A percentile compares a stretch with the other conserved stretches of the same genome.
Conservation (phyloP, 1,140 invertebrate species). For the Psilanteris sp. region DNA sequence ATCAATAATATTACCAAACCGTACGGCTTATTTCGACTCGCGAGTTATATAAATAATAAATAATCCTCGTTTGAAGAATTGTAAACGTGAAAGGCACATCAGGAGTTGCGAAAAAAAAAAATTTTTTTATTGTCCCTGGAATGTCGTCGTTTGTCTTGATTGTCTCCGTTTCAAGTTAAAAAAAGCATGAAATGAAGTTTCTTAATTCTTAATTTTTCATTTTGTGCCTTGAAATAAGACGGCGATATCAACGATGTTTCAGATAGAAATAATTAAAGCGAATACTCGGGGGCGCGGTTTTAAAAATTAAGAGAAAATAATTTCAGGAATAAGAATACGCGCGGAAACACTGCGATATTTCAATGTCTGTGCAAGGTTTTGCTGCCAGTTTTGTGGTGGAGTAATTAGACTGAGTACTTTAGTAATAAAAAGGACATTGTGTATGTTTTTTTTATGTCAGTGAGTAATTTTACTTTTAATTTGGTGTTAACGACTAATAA, state of each 20-base stretch:
- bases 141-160: constrained; percentile 20
- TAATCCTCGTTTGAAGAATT: no score
- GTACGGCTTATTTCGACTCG: no score
- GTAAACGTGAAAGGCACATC: no score
- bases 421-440: constrained; percentile 12
- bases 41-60: no score
- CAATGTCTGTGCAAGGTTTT: not conserved
- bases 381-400: not conserved
- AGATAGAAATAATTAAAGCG: constrained; percentile 21
- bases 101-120: no score
- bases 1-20: no score
- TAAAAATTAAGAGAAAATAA: constrained; percentile 6
- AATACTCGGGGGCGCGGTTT: not conserved
- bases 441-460: no score
- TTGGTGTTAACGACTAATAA: no score
- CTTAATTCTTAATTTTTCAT: constrained; percentile 7
- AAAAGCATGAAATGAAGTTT: constrained; percentile 21
- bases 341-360: constrained; percentile 16
- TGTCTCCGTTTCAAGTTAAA: constrained; percentile 7
- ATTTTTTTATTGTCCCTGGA: not conserved
- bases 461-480: no score
- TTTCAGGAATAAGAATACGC: not conserved
- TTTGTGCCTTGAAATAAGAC: not conserved
- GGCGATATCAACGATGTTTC: constrained; percentile 16
- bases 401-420: constrained; percentile 22